These are phyloP conservation scores for Amblyjoppa fuscipennis DNA, from an alignment of 2,888 invertebrate genomes.

Conservation along the genomic window DNA sequence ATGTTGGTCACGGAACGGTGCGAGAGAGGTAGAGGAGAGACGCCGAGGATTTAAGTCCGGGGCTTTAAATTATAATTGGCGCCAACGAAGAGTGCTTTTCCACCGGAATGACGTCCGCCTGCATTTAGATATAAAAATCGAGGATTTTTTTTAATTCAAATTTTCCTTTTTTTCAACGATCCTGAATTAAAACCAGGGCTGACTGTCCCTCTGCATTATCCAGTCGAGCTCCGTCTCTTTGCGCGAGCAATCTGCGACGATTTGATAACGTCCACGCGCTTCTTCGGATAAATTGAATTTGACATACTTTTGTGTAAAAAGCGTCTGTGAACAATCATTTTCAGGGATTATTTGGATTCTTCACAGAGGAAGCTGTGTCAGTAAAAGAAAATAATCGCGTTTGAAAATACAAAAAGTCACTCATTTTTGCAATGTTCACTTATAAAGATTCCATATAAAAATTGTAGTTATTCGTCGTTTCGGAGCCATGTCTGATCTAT, in stretches of 20 bases:
- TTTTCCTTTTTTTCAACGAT: neutral
- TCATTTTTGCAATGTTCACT: too few relatives aligned
- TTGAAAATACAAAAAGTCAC: too few relatives aligned
- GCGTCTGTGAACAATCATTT: too few relatives aligned
- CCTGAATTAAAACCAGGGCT: neutral
- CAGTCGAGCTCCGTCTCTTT: neutral
- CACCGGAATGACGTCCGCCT: neutral
- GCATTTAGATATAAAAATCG: slow-evolving; percentile 27
- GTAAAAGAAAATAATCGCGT: too few relatives aligned
- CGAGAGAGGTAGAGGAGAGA: slow-evolving; percentile 3
- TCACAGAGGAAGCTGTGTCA: too few relatives aligned
- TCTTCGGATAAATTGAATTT: neutral
- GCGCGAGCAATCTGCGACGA: neutral
- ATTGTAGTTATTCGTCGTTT: too few relatives aligned
- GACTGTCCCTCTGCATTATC: neutral
- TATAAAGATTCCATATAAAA: too few relatives aligned
- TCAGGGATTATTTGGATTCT: too few relatives aligned
- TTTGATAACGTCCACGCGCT: neutral
- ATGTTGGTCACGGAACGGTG: neutral
- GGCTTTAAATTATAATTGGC: slow-evolving; percentile 54
- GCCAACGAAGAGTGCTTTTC: slow-evolving; percentile 37
- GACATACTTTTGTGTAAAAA: neutral
- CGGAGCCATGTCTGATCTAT: too few relatives aligned
- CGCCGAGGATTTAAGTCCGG: slow-evolving; percentile 25
- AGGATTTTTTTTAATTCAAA: neutral